These are phyloP conservation scores for Tupaia tana DNA, from an alignment of 2,113 vertebrate genomes.

Conservation along the genomic window DNA sequence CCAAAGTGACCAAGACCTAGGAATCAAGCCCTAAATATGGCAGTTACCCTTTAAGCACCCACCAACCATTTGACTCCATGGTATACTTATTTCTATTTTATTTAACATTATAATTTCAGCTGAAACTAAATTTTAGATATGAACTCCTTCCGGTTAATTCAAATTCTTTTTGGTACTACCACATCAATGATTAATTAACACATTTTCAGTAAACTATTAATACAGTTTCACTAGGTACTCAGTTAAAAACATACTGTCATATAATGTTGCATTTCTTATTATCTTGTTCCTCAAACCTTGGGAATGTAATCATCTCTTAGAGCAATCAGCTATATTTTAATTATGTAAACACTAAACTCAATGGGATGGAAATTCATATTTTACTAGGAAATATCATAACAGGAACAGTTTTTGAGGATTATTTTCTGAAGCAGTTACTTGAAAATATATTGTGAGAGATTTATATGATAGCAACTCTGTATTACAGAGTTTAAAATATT, in stretches of 20 bases:
- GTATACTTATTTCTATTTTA: background rate
- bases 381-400: background rate
- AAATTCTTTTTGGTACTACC: background rate
- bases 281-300: background rate
- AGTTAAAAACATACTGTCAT: conserved; percentile 12
- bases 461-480: conserved; percentile 5
- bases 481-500: conserved; percentile 4
- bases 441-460: background rate
- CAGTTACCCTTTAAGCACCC: background rate
- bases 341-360: background rate
- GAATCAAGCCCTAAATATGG: background rate
- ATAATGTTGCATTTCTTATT: conserved; percentile 16
- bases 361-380: background rate
- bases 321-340: background rate
- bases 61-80: background rate
- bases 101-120: background rate
- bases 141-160: background rate
- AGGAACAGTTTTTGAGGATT: background rate
- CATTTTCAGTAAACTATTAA: conserved; percentile 26
- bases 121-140: conserved; percentile 2
- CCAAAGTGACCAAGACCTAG: too few relatives aligned
- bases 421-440: conserved; percentile 48
- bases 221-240: background rate
- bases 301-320: background rate
- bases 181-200: background rate